Conservation (phyloP, 2,888 invertebrate species). For the Oscheius sp. region DNA sequence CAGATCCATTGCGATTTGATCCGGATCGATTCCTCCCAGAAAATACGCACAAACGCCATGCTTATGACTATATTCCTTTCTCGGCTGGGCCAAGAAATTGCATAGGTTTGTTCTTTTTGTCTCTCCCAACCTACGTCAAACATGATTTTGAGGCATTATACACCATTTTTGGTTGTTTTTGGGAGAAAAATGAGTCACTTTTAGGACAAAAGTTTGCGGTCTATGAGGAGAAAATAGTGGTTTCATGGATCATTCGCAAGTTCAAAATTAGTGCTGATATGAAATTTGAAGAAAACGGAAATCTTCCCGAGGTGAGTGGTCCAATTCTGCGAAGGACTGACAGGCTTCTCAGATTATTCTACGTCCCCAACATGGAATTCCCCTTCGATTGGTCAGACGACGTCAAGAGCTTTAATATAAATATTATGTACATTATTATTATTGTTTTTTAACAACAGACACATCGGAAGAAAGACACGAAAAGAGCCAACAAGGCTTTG, state of each 20-base stretch:
- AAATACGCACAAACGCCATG: conserved; percentile 56
- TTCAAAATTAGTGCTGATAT: conserved; percentile 6
- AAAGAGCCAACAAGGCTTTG: conserved; percentile 31
- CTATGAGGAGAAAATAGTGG: conserved; percentile 25
- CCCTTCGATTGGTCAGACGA: conserved; percentile 9
- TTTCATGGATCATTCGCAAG: conserved; percentile 21
- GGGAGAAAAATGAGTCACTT: conserved; percentile 1
- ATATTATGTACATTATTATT: neutral
- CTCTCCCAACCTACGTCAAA: neutral
- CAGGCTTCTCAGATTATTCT: conserved; percentile 13
- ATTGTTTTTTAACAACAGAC: conserved; percentile 22
- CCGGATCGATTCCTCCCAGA: conserved; percentile 72
- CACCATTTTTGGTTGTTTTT: neutral
- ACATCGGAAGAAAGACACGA: conserved; percentile 33
- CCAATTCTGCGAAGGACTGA: too few relatives aligned
- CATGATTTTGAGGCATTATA: neutral
- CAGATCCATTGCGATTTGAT: conserved; percentile 71
- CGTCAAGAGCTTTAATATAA: neutral
- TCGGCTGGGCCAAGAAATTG: conserved; percentile 67
- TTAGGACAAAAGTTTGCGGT: conserved; percentile 31
- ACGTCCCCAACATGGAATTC: conserved; percentile 20
- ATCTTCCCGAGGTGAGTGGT: conserved; percentile 8
- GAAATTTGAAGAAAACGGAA: conserved; percentile 13
- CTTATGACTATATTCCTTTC: conserved; percentile 66
- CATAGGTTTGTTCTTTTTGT: conserved; percentile 44